Evolutionary conservation across 2,888 invertebrate genomes (phyloP), one percentile per base, ranked within the genome.

Genomic region (Schizaphis graminum): DNA sequence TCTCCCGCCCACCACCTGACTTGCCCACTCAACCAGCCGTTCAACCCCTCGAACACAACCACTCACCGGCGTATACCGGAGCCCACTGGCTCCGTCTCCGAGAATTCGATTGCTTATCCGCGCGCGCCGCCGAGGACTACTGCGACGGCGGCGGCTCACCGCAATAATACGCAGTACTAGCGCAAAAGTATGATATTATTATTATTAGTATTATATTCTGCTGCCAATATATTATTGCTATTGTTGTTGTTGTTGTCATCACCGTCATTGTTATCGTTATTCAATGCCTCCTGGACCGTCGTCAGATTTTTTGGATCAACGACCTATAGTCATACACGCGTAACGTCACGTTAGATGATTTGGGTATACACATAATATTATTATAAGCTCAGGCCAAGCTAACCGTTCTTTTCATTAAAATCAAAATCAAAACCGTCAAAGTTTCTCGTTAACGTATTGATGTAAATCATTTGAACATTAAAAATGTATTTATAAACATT

Each of bases 71-170:
- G 57, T 16, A 47, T 77, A 77, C 77, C 77, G 8, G 77, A 35
- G 35, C 35, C 35, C 57, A 13, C 47, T 28, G 89, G 28, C 77
- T 77, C 89, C 61, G 90, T 61, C 90, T 47, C 90, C 3, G 61
- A 67, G 90, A 90, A 90, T 90, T 90, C 90, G 90, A 90, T 90
- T 90, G 90, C 57, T 89, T 89, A 77, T 77, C 89, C 57, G 28
- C 57, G 57, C 67, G 90, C 90, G 57, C 90, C 61, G 89, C 56
- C 56, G 53, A 88, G 41, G 41, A 89, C 44, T 24, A 21, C 57
- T 41, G 35, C 57, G 67, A n/a, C 44, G 49, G n/a, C 67, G 67
- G 67, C 57, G 61, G n/a, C 21, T 47, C 61, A 47, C 90, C 11
- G 67, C 35, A 77, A 77, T 77, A 77, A 35, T 67, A 47, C 7